Evolutionary conservation across 2,888 invertebrate genomes (phyloP), one percentile per base, ranked within the genome.

Genomic region (Prosapia bicincta): DNA sequence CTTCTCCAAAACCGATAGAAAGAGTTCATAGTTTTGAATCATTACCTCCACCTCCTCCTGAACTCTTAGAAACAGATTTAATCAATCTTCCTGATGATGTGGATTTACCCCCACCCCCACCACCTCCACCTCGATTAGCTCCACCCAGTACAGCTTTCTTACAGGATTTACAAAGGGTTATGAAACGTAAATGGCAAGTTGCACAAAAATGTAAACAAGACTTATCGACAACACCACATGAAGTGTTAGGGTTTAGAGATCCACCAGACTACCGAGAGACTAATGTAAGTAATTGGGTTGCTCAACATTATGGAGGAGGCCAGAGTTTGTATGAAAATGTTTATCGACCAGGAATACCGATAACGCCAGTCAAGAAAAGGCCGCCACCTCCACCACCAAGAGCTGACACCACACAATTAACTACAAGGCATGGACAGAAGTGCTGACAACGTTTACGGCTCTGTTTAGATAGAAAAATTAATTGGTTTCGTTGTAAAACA

Each of bases 301-400:
- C 93, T 82, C 95, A 95, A 83, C 95, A 95, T 82, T 95, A 95
- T 82, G 94, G 94, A 0, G 83, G 85, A 26, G 80, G 43, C 79
- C 88, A 91, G 81, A 92, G 92, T 79, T 86, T 92, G 73, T 95
- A 95, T 83, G 95, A 94, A 84, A 94, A 95, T 83, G 90, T 94
- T 0, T 81, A 80, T 38, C 74, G 78, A 28, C 76, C 76, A 43
- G 74, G 77, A 3, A 69, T 75, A 24, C 78, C 74, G 13, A n/a
- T 74, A 3, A 69, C 74, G 6, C 78, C 80, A 0, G 82, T 89
- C 72, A 91, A 91, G 81, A 92, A 93, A 83, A 87, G 93, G 80
- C 94, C 94, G 67, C 96, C 96, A 15, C 96, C 96, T 1, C 95
- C 95, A 32, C 95, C 95, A n/a, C 95, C 96, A 0, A 93, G 96